These are phyloP conservation scores for Drosophila pseudotakahashii DNA, from an alignment of 2,888 invertebrate genomes.

Conservation along the genomic window DNA sequence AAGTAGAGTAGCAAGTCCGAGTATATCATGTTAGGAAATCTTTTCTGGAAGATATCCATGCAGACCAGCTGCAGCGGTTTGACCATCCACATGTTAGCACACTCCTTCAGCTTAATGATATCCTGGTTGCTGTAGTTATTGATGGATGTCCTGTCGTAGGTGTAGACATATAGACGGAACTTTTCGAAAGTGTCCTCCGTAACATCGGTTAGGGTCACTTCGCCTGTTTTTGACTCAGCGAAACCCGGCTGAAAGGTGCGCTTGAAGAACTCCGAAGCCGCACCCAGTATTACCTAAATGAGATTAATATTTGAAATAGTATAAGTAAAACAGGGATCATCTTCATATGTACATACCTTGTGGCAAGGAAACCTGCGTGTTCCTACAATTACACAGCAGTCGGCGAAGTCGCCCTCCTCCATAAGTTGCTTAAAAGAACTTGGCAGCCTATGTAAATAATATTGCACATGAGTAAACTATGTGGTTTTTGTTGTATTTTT, in stretches of 20 bases:
- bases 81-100: slow-evolving; percentile 37
- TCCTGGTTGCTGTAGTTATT: neutral
- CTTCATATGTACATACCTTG: slow-evolving; percentile 6
- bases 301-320: neutral
- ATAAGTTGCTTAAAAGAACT: slow-evolving; percentile 1
- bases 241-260: slow-evolving; percentile 16
- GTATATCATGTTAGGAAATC: neutral
- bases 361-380: slow-evolving; percentile 21
- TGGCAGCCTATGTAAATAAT: slow-evolving; percentile 21
- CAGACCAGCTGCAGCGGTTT: neutral
- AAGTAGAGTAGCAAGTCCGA: slow-evolving; percentile 5
- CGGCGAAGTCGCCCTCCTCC: slow-evolving; percentile 21
- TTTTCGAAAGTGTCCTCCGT: slow-evolving; percentile 28
- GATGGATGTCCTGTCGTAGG: neutral
- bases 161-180: slow-evolving; percentile 28
- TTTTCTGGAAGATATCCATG: neutral
- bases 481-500: too few relatives aligned
- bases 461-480: neutral
- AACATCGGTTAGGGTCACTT: slow-evolving; percentile 21
- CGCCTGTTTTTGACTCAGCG: slow-evolving; percentile 19
- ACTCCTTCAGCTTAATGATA: slow-evolving; percentile 15
- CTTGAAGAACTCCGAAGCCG: slow-evolving; percentile 37
- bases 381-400: slow-evolving; percentile 29
- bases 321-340: too few relatives aligned
- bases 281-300: slow-evolving; percentile 19